A percentile compares a stretch with the other conserved stretches of the same genome.
phyloP scores from a whole-genome alignment of 2,113 vertebrate species.

The Nasalis larvatus region DNA sequence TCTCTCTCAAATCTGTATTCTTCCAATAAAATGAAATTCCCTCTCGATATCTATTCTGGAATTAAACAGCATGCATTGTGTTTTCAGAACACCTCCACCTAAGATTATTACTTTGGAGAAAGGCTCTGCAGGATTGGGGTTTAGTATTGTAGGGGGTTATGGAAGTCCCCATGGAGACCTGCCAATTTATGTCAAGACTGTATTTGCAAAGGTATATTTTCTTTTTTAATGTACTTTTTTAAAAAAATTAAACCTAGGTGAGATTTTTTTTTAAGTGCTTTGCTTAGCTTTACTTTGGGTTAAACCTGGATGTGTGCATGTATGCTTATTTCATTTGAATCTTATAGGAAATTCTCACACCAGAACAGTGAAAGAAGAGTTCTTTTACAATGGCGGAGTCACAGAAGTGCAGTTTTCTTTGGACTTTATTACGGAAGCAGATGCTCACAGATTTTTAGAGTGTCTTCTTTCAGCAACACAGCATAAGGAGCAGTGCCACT shows the following conservation, averaged over 20 bases:
- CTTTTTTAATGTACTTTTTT: constrained; percentile 56
- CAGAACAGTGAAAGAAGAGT: neutral
- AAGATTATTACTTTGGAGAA: constrained; percentile 95
- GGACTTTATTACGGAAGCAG: neutral
- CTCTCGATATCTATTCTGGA: constrained; percentile 61
- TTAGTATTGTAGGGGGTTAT: constrained; percentile 97
- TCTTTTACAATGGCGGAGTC: neutral
- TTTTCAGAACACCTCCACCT: constrained; percentile 90
- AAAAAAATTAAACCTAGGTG: constrained; percentile 56
- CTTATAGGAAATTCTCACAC: constrained; percentile 7
- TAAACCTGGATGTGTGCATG: neutral
- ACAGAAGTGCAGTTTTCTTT: neutral
- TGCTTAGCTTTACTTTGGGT: constrained; percentile 12
- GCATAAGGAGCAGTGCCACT: neutral
- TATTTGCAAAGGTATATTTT: constrained; percentile 95
- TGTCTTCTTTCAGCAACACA: neutral
- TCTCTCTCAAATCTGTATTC: constrained; percentile 67
- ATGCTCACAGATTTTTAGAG: neutral
- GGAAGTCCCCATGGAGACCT: constrained; percentile 98
- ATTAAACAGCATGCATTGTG: constrained; percentile 83
- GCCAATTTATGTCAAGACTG: constrained; percentile 98
- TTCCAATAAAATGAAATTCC: constrained; percentile 75
- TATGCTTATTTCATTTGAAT: neutral
- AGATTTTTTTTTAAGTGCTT: constrained; percentile 58
- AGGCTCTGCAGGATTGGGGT: constrained; percentile 96